Base-by-base conservation (phyloP, 2,797 vertebrate genomes). In the Dryobates pubescens region DNA sequence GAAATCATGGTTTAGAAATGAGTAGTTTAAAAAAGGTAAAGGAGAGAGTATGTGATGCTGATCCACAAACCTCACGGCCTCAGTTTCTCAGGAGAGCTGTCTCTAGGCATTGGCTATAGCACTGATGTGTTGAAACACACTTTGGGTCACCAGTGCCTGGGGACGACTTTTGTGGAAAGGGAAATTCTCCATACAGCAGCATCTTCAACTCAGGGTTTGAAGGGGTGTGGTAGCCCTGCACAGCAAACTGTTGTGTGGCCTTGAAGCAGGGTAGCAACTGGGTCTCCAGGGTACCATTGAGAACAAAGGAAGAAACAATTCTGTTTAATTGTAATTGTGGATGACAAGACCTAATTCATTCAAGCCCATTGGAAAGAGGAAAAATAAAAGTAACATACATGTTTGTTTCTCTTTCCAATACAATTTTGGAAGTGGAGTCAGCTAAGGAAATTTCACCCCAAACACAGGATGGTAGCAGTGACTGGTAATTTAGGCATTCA, bases 341-440 rank as follows among this genome's bases (percentile, higher is more conserved):
- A 96, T 88, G 95, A 96, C 74, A 84, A 94, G 67, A 80, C 89
- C 96, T 96, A 75, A 95, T 95, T 96, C 95, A 93, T 90, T 72
- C 53, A 72, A 94, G 80, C 82, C 94, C 54, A 87, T 90, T 45
- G 79, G 84, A 89, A 94, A 95, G 64, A 73, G 32, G 54, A 72
- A 88, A 96, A 93, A 95, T 69, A 93, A 95, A 96, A 96, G 61
- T 71, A 91, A 97, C 96, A 94, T 95, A 96, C 97, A 95, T 76
- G 43, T 90, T 94, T 96, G 84, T 83, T 84, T 61, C 61, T 92
- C 68, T 94, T 93, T 87, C 59, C 69, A 76, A 41, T 57, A 29
- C 56, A 45, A 74, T 79, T 96, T 91, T 95, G 90, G 82, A 95
- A 96, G 94, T 32, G n/a, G 45, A 92, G 69, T 77, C 2, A 6